A percentile compares a stretch with the other conserved stretches of the same genome.
Conservation (phyloP, 92 coral and sea anemone species). For the Heteractis magnifica region DNA sequence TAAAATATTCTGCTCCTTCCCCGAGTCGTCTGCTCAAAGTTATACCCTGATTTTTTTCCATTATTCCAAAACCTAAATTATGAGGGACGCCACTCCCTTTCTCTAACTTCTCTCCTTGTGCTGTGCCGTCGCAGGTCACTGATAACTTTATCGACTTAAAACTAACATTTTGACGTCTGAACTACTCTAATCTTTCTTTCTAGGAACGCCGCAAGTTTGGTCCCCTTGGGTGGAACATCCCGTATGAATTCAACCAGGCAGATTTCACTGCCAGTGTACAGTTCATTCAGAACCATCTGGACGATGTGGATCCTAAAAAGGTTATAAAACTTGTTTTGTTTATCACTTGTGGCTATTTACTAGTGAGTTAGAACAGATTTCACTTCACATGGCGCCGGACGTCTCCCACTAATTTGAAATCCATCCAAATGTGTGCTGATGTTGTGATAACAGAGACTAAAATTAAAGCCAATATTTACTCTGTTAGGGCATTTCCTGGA, state of each 20-base stretch:
- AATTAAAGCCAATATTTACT: not conserved
- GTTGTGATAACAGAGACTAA: not conserved
- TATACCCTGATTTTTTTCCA: no score
- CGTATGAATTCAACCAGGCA: constrained; percentile 91
- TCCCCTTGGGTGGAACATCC: constrained; percentile 90
- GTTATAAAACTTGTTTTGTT: constrained; percentile 14
- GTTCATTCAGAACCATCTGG: constrained; percentile 86
- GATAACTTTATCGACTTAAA: no score
- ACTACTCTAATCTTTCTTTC: not conserved
- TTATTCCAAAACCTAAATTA: no score
- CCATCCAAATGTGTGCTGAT: not conserved
- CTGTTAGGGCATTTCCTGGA: constrained; percentile 86
- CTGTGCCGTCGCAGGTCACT: no score
- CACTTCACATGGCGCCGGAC: no score
- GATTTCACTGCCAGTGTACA: constrained; percentile 87
- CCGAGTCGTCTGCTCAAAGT: no score
- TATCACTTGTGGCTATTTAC: no score
- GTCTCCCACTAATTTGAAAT: no score
- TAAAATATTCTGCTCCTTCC: no score
- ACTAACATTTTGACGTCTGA: not conserved
- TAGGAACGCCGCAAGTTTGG: constrained; percentile 93
- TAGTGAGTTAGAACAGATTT: no score
- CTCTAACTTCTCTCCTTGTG: no score
- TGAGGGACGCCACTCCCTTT: no score
- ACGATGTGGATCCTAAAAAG: constrained; percentile 85